phyloP scores from a whole-genome alignment of 2,888 invertebrate species.

The Sminthurides aquaticus region DNA sequence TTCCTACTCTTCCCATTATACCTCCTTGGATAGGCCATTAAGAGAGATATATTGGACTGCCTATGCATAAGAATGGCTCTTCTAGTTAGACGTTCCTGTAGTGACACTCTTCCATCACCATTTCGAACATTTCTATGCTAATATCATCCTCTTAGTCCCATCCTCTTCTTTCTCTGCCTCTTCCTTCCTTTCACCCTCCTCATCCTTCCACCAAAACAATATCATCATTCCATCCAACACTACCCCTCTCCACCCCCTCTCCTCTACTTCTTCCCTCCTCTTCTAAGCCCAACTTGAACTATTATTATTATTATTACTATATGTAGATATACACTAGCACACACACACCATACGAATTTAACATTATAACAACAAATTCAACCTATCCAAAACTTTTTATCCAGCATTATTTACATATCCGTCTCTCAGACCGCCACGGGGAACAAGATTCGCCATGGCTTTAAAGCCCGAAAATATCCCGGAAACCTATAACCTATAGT shows the following conservation, averaged over 20 bases:
- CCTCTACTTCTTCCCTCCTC: too few relatives aligned
- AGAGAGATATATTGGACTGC: slow-evolving; percentile 23
- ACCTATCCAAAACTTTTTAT: background rate
- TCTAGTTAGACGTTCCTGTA: slow-evolving; percentile 22
- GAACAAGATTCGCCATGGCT: too few relatives aligned
- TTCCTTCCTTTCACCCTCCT: background rate
- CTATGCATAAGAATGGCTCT: slow-evolving; percentile 25
- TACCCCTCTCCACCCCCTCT: background rate
- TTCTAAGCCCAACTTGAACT: too few relatives aligned
- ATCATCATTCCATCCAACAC: too few relatives aligned
- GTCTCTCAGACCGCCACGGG: too few relatives aligned
- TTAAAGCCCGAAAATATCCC: too few relatives aligned
- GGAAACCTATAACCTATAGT: too few relatives aligned
- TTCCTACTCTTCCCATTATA: slow-evolving; percentile 22
- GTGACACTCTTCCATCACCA: slow-evolving; percentile 40
- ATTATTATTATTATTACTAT: too few relatives aligned
- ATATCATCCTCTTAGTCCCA: slow-evolving; percentile 23
- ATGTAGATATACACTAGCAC: too few relatives aligned
- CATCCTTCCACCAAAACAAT: background rate
- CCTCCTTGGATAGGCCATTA: slow-evolving; percentile 23
- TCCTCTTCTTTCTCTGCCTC: background rate
- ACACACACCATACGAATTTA: background rate
- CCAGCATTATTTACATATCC: too few relatives aligned
- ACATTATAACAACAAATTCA: background rate
- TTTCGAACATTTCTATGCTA: slow-evolving; percentile 34